Conservation (phyloP, 2,797 vertebrate species). For the Onychomys leucogaster region DNA sequence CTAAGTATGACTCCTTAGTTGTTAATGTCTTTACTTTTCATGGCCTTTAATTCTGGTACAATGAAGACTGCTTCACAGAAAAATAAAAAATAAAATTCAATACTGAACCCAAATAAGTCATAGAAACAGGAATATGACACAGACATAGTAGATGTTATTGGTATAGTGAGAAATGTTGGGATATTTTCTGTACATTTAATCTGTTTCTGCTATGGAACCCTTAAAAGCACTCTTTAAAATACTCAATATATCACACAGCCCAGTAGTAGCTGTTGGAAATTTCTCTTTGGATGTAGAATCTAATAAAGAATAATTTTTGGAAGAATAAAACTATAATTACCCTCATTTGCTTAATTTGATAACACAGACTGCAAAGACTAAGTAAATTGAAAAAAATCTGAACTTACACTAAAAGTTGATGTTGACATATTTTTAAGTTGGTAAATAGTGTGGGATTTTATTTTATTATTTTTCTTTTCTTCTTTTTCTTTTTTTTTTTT, state of each 20-base stretch:
- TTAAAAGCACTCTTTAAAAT: neutral
- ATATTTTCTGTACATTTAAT: constrained; percentile 32
- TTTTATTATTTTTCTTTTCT: neutral
- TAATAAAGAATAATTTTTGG: neutral
- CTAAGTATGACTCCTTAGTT: neutral
- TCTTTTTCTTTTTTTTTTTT: no score
- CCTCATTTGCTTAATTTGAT: neutral
- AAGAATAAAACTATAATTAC: neutral
- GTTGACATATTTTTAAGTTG: constrained; percentile 28
- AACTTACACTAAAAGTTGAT: neutral
- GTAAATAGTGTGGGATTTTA: neutral
- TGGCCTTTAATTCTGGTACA: neutral
- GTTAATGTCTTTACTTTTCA: constrained; percentile 5
- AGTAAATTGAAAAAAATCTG: neutral
- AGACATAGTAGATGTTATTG: neutral
- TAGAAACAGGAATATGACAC: neutral
- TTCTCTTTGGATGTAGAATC: constrained; percentile 26
- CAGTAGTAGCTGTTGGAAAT: neutral
- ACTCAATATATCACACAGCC: neutral
- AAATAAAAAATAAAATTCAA: constrained; percentile 34
- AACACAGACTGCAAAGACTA: neutral
- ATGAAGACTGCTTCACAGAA: neutral
- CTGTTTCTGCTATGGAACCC: neutral
- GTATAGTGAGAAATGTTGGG: neutral
- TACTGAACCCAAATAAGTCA: neutral